phyloP scores from a whole-genome alignment of 2,888 invertebrate genomes.

The Pristionchus mayeri region DNA sequence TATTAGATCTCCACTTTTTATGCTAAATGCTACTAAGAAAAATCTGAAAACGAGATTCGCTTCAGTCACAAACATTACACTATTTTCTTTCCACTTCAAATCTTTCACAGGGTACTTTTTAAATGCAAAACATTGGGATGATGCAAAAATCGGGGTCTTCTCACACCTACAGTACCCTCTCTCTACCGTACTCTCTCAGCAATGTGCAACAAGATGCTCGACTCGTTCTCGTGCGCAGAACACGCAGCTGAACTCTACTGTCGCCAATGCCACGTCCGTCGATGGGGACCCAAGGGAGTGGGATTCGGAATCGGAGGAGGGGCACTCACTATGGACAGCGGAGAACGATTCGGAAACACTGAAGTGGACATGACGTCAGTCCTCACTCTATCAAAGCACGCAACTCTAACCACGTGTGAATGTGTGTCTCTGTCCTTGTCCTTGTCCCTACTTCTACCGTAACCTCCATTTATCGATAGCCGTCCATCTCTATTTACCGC shows the following conservation, averaged over 20 bases:
- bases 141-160: background rate
- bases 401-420: background rate
- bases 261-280: constrained; percentile 94
- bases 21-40: background rate
- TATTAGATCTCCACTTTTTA: background rate
- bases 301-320: constrained; percentile 99
- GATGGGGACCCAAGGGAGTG: constrained; percentile 89
- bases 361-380: constrained; percentile 76
- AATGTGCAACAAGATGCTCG: constrained; percentile 93
- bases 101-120: background rate
- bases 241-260: constrained; percentile 94
- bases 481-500: background rate
- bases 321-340: constrained; percentile 94
- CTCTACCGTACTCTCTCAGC: constrained; percentile 76
- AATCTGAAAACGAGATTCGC: background rate
- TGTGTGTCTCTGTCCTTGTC: constrained; percentile 44
- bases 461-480: constrained; percentile 19
- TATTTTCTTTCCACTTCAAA: background rate
- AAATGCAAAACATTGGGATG: too few species aligned
- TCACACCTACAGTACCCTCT: background rate
- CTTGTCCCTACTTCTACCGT: constrained; percentile 42
- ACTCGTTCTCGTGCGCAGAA: constrained; percentile 95
- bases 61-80: constrained; percentile 7
- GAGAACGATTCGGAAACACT: constrained; percentile 85
- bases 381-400: constrained; percentile 9